Evolutionary conservation across 1,140 invertebrate genomes (phyloP).

Genomic region (Aphaenogaster rudis): DNA sequence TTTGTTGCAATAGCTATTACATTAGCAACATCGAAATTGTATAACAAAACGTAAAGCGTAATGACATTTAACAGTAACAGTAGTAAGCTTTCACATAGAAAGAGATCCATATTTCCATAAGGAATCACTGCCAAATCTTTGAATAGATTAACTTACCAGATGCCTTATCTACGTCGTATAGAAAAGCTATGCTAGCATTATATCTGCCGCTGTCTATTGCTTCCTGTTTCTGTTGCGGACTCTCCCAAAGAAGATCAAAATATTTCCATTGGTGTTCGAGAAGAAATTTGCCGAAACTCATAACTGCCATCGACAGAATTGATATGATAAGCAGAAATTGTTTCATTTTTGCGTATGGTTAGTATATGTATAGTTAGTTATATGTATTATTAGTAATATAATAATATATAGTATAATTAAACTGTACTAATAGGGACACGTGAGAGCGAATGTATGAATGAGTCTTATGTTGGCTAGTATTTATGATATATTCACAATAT

Average conservation of each 20-base stretch:
- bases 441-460: background rate
- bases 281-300: background rate
- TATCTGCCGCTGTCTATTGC: background rate
- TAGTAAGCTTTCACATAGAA: background rate
- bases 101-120: background rate
- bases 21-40: background rate
- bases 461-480: background rate
- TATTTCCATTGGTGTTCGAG: constrained; percentile 14
- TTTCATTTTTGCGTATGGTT: background rate
- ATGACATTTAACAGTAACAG: background rate
- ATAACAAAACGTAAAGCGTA: background rate
- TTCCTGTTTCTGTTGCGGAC: background rate
- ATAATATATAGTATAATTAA: background rate
- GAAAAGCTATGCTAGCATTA: background rate
- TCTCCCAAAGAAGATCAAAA: background rate
- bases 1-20: background rate
- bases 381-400: too few species aligned
- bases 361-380: background rate
- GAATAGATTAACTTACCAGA: background rate
- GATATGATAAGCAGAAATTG: background rate
- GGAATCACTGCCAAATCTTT: background rate
- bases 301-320: background rate
- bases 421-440: background rate
- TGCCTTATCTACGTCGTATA: background rate
- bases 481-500: background rate